Base-by-base conservation (phyloP, 2,888 invertebrate genomes). In the Platerodrilus igneus region DNA sequence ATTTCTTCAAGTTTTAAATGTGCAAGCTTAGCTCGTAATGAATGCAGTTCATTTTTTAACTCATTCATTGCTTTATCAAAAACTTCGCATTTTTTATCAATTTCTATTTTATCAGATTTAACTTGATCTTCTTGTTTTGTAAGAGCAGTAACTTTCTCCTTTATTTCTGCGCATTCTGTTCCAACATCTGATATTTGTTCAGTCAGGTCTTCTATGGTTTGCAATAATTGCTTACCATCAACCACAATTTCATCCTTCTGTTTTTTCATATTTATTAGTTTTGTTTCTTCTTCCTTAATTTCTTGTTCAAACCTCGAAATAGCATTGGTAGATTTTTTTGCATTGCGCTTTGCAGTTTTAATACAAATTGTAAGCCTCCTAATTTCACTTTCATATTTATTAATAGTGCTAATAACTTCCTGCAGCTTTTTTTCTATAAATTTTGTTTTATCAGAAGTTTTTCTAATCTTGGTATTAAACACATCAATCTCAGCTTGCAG, bases 281-380 rank as follows among this genome's bases (percentile, higher is more conserved):
- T 80, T 14, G 76, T 75, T 57, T 85, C 82, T 0, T 81, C 78
- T 5, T 79, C 79, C 21, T 71, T 71, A 0, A 88, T 74, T 52
- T 91, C 90, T 3, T 74, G 70, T 34, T 84, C 81, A 62, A 90
- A 73, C 43, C 78, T 80, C 8, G 72, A 71, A 17, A 91, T 84
- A 61, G 83, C 83, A 34, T 83, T 83, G 54, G 79, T 76, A 0
- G 81, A 75, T 57, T 91, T 90, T 47, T 80, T 80, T 1, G 81
- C 72, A 62, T 90, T 91, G 52, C 75, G 69, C 51, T 76, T 71
- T 0, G 82, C 69, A 57, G 83, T 80, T 49, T 79, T 81, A 9
- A 84, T 78, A 8, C 77, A 83, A 8, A 86, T 85, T 33, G 73
- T 77, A 2, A 86, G 60, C 47, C 80, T 78, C 0, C 80, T 78